Percentiles rank a stretch among this genome's conserved stretches.
These are phyloP conservation scores for human (Homo sapiens) DNA, from an alignment of 2,113 vertebrate species.

Conservation along the genomic window GRCh38 chr4:75255001-75255500, in stretches of 20 bases:
- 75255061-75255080: not conserved
- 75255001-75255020: not conserved
- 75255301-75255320: not conserved
- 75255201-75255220: not conserved
- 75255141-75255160: not conserved
- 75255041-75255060: not conserved
- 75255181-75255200: not conserved
- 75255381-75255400: not conserved
- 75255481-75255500: not conserved
- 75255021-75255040: not conserved
- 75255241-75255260: not conserved
- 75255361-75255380: not conserved
- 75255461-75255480: constrained; percentile 58
- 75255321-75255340: not conserved
- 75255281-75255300: not conserved
- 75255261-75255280: not conserved
- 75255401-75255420: not conserved
- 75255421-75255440: not conserved
- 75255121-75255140: not conserved
- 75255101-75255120: not conserved
- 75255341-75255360: not conserved
- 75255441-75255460: not conserved
- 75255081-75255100: not conserved
- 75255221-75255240: not conserved
- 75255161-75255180: not conserved